Evolutionary conservation across 2,888 invertebrate genomes (phyloP), one percentile per base, ranked within the genome.

Genomic region (Colostygia pectinataria): DNA sequence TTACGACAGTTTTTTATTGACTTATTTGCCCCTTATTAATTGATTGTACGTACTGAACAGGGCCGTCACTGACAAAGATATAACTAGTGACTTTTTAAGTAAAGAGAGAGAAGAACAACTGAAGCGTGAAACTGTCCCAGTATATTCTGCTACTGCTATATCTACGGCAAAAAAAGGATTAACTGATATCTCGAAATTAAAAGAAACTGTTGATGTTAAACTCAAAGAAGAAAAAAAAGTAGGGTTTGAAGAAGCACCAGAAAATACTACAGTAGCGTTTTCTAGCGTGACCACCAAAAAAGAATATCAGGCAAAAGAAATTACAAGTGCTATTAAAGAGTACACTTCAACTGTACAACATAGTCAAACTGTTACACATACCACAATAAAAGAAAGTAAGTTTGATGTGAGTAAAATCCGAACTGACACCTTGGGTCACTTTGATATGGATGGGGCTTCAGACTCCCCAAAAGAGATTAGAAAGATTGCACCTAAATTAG

Each of bases 371-470:
- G 68, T 52, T 15, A 69, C 49, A 53, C 45, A 57, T 55, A 55
- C 59, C 1, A 59, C 46, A 12, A 60, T 65, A 13, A 65, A 55
- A 23, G 68, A 69, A 49, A 60, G 65, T 37, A 88, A 87, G 61
- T 86, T 88, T 61, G 87, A 88, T 57, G 80, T 88, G 2, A 75
- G 77, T 0, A 87, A 87, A 74, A 88, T 87, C 57, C 66, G 86
- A 38, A 82, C 86, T 5, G 88, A 88, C 42, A 88, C 87, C 9
- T 68, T 88, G 13, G 83, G 83, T 9, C 77, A 83, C 44, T 85
- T 86, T 63, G 78, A 82, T 55, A 65, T 82, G n/a, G 69, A 61
- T 15, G 71, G 71, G 28, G 59, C 69, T 33, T 49, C 70, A 24
- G 74, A 75, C 7, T 69, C 72, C 27, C 41, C 54, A 10, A 78